phyloP scores from a whole-genome alignment of 2,797 vertebrate species.

The Antrozous pallidus region DNA sequence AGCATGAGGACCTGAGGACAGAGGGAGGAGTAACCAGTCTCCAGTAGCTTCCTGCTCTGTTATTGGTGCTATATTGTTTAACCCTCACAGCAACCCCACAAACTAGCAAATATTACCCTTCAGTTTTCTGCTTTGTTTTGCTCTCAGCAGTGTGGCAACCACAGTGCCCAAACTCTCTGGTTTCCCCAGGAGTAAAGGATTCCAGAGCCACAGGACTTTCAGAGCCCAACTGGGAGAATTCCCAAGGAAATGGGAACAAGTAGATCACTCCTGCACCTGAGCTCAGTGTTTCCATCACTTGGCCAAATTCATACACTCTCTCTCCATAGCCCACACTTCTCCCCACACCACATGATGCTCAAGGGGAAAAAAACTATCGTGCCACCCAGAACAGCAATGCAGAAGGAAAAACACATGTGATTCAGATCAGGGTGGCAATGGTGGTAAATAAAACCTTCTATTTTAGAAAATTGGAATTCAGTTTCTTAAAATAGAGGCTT shows the following conservation, averaged over 20 bases:
- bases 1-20: not conserved
- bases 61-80: not conserved
- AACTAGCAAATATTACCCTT: not conserved
- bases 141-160: not conserved
- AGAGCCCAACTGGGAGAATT: not conserved
- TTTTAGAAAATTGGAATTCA: slow-evolving; percentile 9
- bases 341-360: not conserved
- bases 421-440: not conserved
- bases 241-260: accelerated
- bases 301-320: not conserved
- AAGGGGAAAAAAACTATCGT: not conserved
- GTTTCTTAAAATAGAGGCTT: slow-evolving; percentile 36
- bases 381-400: not conserved
- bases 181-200: not conserved
- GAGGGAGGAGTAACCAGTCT: not conserved
- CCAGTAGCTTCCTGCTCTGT: not conserved
- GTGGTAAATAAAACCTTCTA: not conserved
- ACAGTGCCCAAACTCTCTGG: too few relatives aligned
- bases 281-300: not conserved
- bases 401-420: not conserved
- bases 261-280: not conserved
- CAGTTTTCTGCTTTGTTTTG: not conserved
- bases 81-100: not conserved
- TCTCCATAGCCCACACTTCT: not conserved
- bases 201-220: not conserved